Percentiles rank a stretch among this genome's conserved stretches.
These are phyloP conservation scores for Strigamia crassipes DNA, from an alignment of 2,888 invertebrate species.

Conservation along the genomic window DNA sequence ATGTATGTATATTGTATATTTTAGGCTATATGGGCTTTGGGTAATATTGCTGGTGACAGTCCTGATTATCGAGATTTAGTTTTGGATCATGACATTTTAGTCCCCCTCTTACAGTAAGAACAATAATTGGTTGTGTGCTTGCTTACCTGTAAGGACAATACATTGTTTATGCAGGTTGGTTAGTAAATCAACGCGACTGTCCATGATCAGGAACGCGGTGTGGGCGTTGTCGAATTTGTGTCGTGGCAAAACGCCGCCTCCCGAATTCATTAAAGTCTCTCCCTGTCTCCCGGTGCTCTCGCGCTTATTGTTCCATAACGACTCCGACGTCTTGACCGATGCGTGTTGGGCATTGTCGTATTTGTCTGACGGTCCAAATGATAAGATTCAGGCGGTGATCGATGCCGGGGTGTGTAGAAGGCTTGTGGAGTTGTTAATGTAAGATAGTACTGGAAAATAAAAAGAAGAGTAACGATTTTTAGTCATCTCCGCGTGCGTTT, in stretches of 20 bases:
- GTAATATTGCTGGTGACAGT: slow-evolving; percentile 96
- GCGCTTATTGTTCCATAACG: slow-evolving; percentile 81
- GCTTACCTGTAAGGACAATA: background rate
- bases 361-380: slow-evolving; percentile 93
- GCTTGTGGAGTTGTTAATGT: slow-evolving; percentile 70
- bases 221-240: slow-evolving; percentile 98
- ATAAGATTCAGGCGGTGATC: slow-evolving; percentile 96
- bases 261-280: slow-evolving; percentile 82
- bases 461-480: background rate
- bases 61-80: slow-evolving; percentile 90
- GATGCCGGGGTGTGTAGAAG: slow-evolving; percentile 91
- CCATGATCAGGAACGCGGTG: slow-evolving; percentile 95
- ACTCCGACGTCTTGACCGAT: slow-evolving; percentile 88
- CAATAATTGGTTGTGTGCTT: background rate
- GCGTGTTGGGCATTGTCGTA: slow-evolving; percentile 98
- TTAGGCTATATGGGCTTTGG: slow-evolving; percentile 90
- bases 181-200: slow-evolving; percentile 76
- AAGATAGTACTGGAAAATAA: slow-evolving; percentile 55
- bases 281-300: slow-evolving; percentile 85
- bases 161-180: slow-evolving; percentile 69
- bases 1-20: slow-evolving; percentile 45
- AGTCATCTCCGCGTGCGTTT: background rate
- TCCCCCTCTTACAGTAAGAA: slow-evolving; percentile 83
- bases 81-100: slow-evolving; percentile 79
- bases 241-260: slow-evolving; percentile 94